Evolutionary conservation across 2,888 invertebrate genomes (phyloP).

Genomic region (Chaetoderma sp.): DNA sequence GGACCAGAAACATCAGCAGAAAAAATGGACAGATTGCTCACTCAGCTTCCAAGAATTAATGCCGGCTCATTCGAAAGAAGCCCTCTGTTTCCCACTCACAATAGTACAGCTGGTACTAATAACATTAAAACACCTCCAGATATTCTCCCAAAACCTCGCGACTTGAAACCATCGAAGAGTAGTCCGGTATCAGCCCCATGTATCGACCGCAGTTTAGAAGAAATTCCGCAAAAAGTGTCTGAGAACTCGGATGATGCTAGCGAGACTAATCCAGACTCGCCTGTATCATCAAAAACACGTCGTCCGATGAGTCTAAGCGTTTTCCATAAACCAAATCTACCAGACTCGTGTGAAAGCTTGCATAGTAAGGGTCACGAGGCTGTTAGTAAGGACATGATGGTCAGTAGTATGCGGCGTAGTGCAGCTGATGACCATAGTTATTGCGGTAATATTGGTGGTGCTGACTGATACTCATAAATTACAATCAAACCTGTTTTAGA

Average conservation of each 20-base stretch:
- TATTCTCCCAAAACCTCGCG: conserved; percentile 38
- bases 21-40: conserved; percentile 52
- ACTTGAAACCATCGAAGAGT: conserved; percentile 36
- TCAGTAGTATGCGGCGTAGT: too few relatives aligned
- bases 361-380: too few relatives aligned
- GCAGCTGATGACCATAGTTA: too few relatives aligned
- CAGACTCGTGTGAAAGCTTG: too few relatives aligned
- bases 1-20: too few relatives aligned
- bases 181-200: conserved; percentile 48
- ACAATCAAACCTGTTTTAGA: too few relatives aligned
- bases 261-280: neutral
- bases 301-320: neutral
- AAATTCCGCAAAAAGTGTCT: conserved; percentile 46
- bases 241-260: conserved; percentile 9
- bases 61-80: conserved; percentile 55
- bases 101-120: conserved; percentile 32
- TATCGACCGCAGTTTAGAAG: conserved; percentile 60
- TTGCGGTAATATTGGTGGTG: too few relatives aligned
- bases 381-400: too few relatives aligned
- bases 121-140: neutral
- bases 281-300: neutral
- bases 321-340: neutral
- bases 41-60: conserved; percentile 56
- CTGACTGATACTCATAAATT: too few relatives aligned
- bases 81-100: conserved; percentile 38